Evolutionary conservation across 1,140 invertebrate genomes (phyloP).

Genomic region (Macrotrachela quadricornifera): DNA sequence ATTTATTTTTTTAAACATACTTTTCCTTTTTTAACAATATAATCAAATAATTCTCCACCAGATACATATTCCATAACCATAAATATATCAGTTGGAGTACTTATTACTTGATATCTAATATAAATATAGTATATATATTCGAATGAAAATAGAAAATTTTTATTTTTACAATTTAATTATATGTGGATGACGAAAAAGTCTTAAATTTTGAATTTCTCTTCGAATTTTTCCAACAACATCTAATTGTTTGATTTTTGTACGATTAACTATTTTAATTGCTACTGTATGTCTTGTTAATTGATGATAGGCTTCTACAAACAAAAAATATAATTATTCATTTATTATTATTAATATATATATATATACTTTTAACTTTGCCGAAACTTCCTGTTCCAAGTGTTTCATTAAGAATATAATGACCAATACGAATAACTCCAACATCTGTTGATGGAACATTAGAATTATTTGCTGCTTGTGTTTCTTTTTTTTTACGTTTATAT

Average conservation of each 20-base stretch:
- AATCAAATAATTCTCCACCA: conserved; percentile 95
- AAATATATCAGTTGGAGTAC: conserved; percentile 86
- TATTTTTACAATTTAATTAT: conserved; percentile 82
- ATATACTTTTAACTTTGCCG: conserved; percentile 34
- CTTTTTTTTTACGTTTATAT: too few relatives aligned
- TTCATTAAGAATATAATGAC: conserved; percentile 35
- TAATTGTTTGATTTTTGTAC: conserved; percentile 93
- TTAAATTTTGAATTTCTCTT: conserved; percentile 94
- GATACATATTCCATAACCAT: conserved; percentile 99
- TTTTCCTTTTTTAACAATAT: conserved; percentile 95
- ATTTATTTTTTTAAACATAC: conserved; percentile 17
- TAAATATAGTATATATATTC: neutral
- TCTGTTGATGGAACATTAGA: too few relatives aligned
- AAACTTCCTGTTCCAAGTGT: conserved; percentile 36
- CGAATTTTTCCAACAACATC: conserved; percentile 97
- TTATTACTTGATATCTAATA: conserved; percentile 54
- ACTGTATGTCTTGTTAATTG: conserved; percentile 92
- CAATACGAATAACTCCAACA: conserved; percentile 16
- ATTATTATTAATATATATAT: too few relatives aligned
- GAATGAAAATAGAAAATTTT: conserved; percentile 14
- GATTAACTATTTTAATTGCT: conserved; percentile 91
- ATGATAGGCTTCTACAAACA: conserved; percentile 37
- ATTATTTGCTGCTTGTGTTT: too few relatives aligned
- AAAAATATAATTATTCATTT: too few relatives aligned
- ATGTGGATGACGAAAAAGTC: conserved; percentile 92